Conservation (phyloP, 2,888 invertebrate species). For the Dasysyrphus tricinctus region DNA sequence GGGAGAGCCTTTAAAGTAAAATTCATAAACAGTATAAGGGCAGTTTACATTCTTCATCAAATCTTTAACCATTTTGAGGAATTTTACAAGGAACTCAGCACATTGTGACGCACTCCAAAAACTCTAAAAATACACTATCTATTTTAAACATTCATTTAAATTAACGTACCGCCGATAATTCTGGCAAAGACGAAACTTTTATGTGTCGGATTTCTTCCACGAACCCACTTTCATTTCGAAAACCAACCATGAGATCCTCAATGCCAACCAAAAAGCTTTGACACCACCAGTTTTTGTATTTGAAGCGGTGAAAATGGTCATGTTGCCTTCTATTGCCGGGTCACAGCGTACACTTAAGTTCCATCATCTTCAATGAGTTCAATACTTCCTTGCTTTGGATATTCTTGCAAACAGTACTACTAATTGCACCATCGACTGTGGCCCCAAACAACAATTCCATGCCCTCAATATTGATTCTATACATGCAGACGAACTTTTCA, state of each 20-base stretch:
- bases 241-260: too few species aligned
- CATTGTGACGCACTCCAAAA: too few species aligned
- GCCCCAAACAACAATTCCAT: conserved; percentile 89
- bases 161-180: too few species aligned
- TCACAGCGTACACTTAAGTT: background rate
- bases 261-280: too few species aligned
- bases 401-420: conserved; percentile 60
- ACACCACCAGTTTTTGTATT: too few species aligned
- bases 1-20: too few species aligned
- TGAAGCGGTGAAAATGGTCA: conserved; percentile 84
- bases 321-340: conserved; percentile 85
- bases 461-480: conserved; percentile 85
- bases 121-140: too few species aligned
- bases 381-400: conserved; percentile 67
- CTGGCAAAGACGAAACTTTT: too few species aligned
- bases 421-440: conserved; percentile 88
- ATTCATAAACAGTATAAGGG: conserved; percentile 78
- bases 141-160: too few species aligned
- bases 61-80: conserved; percentile 79
- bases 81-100: too few species aligned
- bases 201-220: too few species aligned
- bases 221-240: too few species aligned
- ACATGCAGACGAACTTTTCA: conserved; percentile 88
- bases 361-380: conserved; percentile 83
- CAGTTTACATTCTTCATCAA: conserved; percentile 79